Evolutionary conservation across 2,888 invertebrate genomes (phyloP), one percentile per base, ranked within the genome.

Genomic region (Pterobdella sp.): DNA sequence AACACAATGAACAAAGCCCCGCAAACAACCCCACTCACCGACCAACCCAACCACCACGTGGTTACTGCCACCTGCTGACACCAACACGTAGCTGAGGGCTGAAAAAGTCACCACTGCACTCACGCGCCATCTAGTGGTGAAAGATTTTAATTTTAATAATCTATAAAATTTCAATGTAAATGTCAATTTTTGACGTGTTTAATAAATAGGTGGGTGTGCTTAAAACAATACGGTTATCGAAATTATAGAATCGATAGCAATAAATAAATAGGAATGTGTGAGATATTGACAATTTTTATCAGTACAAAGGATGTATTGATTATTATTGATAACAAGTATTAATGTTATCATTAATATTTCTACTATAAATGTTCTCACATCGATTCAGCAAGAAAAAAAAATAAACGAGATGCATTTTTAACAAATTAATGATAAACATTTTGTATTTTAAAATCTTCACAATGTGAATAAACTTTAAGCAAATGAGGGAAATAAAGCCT

Each of bases 51-150:
- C 35, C 37, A 7, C 4, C 7, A 68, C n/a, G 68, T 68, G 42
- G 2, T 36, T 42, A 42, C 42, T 68, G 35, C 36, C 35, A 10
- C 68, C 68, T 1, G 31, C 31, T 0, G 68, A 68, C n/a, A 42
- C 68, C 36, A 68, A 42, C n/a, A 68, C 1, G 68, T 34, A 68
- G 29, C 68, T 68, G 42, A 42, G n/a, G 7, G 35, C 36, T 31
- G 37, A 36, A 14, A 68, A 68, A 1, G 35, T 10, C 29, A 68
- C 18, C 42, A 68, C 68, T 31, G 42, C 35, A 37, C 68, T 36
- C 0, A 68, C 42, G 1, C 68, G 35, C 37, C 35, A 36, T n/a
- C 68, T 68, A 42, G n/a, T 7, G 31, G 7, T n/a, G 31, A n/a
- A 14, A 63, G 49, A 14, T 63, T 18, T 26, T 63, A 63, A 63